Percentiles rank a stretch among this genome's conserved stretches.
These are phyloP conservation scores for Philopedon plagiatum DNA, from an alignment of 2,888 invertebrate species.

Conservation along the genomic window DNA sequence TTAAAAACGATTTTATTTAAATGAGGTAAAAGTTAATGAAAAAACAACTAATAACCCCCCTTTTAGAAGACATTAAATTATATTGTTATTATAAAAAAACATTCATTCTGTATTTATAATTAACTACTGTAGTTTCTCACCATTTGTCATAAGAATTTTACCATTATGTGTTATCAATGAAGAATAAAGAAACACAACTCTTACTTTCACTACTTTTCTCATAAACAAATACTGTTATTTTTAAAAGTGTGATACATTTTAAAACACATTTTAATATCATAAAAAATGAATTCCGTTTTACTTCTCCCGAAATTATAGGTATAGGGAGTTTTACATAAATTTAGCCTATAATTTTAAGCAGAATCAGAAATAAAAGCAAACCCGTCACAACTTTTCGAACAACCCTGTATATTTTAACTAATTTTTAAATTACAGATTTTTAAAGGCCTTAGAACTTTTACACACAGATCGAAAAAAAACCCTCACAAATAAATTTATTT, in stretches of 20 bases:
- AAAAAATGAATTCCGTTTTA: too few species aligned
- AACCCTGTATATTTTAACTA: too few species aligned
- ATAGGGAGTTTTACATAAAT: too few species aligned
- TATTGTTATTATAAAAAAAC: neutral
- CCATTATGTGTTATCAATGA: neutral
- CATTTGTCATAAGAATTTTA: neutral
- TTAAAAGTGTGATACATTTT: neutral
- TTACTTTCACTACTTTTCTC: neutral
- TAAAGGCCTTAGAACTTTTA: too few species aligned
- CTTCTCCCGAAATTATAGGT: too few species aligned
- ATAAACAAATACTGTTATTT: neutral
- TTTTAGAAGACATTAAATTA: neutral
- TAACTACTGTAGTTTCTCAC: neutral
- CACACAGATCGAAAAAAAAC: too few species aligned
- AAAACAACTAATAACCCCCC: neutral
- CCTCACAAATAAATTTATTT: too few species aligned
- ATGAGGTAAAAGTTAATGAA: neutral
- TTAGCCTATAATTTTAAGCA: too few species aligned
- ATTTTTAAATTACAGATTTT: too few species aligned
- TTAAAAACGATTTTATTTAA: neutral
- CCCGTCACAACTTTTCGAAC: too few species aligned
- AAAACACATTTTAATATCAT: neutral
- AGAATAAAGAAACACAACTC: too few species aligned
- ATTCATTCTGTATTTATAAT: neutral
- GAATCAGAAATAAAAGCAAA: too few species aligned